These are phyloP conservation scores for Aleiodes sp. DNA, from an alignment of 1,140 invertebrate genomes.

Conservation along the genomic window DNA sequence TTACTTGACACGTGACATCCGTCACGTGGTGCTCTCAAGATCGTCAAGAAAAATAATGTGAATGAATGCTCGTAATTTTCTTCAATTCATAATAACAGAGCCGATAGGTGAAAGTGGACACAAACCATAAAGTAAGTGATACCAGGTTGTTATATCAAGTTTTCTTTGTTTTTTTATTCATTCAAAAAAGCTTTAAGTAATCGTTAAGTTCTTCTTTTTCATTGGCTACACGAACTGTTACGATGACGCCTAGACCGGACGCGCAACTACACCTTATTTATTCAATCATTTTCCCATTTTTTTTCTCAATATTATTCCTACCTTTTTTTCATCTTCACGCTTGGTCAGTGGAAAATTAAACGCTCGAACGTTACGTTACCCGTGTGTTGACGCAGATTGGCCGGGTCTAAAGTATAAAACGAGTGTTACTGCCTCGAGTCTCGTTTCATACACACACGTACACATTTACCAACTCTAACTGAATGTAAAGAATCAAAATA, in stretches of 20 bases:
- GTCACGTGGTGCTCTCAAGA: neutral
- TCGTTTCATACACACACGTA: neutral
- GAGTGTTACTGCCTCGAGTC: neutral
- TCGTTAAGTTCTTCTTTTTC: neutral
- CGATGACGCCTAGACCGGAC: neutral
- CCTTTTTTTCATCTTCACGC: constrained; percentile 2
- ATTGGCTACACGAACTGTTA: neutral
- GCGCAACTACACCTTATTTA: neutral
- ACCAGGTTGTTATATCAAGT: neutral
- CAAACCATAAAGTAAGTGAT: neutral
- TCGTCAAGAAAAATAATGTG: neutral
- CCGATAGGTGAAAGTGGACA: neutral
- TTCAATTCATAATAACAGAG: neutral
- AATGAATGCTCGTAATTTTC: neutral
- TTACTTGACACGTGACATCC: constrained; percentile 1
- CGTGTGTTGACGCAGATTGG: neutral
- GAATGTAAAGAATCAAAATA: neutral
- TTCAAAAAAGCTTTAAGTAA: neutral
- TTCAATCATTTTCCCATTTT: constrained; percentile 1
- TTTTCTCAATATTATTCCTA: neutral
- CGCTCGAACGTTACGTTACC: neutral
- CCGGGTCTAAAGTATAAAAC: too few species aligned
- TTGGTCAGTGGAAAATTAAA: constrained; percentile 11
- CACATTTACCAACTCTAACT: neutral
- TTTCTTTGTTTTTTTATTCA: neutral